Evolutionary conservation across 2,888 invertebrate genomes (phyloP), one percentile per base, ranked within the genome.

Genomic region (Drosophila formosana): DNA sequence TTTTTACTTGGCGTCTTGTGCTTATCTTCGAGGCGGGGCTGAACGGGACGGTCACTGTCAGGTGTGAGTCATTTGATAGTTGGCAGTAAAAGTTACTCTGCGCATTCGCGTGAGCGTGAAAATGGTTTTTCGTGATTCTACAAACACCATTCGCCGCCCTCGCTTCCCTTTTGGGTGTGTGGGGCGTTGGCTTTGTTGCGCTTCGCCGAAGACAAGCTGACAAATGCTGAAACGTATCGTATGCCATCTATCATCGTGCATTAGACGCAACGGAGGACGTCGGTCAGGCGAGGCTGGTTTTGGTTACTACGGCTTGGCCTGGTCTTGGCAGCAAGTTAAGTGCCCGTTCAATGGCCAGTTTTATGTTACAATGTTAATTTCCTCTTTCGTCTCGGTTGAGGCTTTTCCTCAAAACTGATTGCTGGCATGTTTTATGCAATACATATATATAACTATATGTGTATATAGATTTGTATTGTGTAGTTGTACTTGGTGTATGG

Each of bases 211-310:
- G 83, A 89, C 83, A 89, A 84, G 83, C 86, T 86, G 89, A 86
- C 88, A 86, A 86, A 87, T 87, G 86, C 83, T 88, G 82, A 83
- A 88, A 88, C 81, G 87, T 89, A 89, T 89, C 84, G 82, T 88
- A 88, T 87, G 89, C 82, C 89, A 89, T 89, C 87, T 86, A 86
- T 89, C 89, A 86, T 88, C 79, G 72, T 88, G 88, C 86, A 89
- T 89, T 85, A 89, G 88, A 77, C 71, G 72, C 77, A 60, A 30
- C 65, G 74, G 79, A 71, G 37, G 32, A 60, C 51, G 60, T 55
- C 30, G 30, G 30, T 30, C 30, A 30, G 30, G 30, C 30, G 30
- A 28, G 28, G 4, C 5, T 45, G 39, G 30, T 18, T 57, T 32
- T 32, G 55, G 18, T 57, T 47, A 26, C 28, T 57, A 11, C 30